A percentile compares a stretch with the other conserved stretches of the same genome.
phyloP scores from a whole-genome alignment of 2,113 vertebrate species.

The Morone saxatilis region DNA sequence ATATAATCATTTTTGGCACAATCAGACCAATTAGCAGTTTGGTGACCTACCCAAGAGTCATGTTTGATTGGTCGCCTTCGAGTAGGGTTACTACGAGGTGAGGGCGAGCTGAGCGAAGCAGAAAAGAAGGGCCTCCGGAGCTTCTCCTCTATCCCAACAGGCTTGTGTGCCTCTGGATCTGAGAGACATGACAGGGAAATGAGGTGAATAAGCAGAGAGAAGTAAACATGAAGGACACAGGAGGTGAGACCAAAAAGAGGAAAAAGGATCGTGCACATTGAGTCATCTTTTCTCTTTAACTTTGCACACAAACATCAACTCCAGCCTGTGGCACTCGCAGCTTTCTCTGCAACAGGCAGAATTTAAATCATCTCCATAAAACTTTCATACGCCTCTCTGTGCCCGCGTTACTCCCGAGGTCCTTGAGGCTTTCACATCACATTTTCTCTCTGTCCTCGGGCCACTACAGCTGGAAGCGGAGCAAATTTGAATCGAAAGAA shows the following conservation, averaged over 20 bases:
- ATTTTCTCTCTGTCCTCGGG: conserved; percentile 28
- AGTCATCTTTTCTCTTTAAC: conserved; percentile 3
- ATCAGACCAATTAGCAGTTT: background rate
- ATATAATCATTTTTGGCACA: background rate
- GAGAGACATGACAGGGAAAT: conserved; percentile 7
- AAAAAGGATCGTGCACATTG: background rate
- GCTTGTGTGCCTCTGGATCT: conserved; percentile 71
- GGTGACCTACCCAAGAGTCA: conserved; percentile 84
- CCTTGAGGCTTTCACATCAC: conserved; percentile 29
- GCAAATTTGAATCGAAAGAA: conserved; percentile 54
- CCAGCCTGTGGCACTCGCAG: background rate
- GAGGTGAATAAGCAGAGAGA: background rate
- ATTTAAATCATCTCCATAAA: conserved; percentile 46
- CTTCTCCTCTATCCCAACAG: conserved; percentile 69
- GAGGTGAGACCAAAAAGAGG: background rate
- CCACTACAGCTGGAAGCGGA: conserved; percentile 24
- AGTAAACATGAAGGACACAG: background rate
- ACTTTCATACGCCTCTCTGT: conserved; percentile 11
- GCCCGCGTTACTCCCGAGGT: conserved; percentile 10
- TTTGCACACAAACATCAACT: background rate
- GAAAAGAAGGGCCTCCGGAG: conserved; percentile 81
- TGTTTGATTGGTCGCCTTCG: conserved; percentile 83
- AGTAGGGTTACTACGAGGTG: conserved; percentile 78
- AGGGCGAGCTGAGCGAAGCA: conserved; percentile 78
- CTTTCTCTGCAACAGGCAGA: conserved; percentile 13